Percentiles rank a stretch among this genome's conserved stretches.
Conservation (phyloP, 2,113 vertebrate species). For the Drymodes brunneopygia region DNA sequence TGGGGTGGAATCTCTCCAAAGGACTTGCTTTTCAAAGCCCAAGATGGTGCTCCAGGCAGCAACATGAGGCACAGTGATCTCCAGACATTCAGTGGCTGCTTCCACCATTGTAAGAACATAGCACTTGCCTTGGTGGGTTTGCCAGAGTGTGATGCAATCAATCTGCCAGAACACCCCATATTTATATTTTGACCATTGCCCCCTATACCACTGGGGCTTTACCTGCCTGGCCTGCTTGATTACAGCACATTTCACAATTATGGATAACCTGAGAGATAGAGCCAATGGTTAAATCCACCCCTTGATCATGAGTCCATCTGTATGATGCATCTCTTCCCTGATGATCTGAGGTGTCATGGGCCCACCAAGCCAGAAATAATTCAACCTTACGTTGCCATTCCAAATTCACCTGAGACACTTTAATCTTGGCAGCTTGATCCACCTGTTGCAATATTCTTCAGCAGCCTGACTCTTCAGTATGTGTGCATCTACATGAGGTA, state of each 20-base stretch:
- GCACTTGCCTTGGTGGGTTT: not conserved
- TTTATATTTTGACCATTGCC: not conserved
- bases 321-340: not conserved
- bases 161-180: not conserved
- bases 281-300: not conserved
- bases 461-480: not conserved
- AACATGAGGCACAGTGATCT: not conserved
- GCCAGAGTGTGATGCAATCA: not conserved
- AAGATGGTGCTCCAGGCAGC: not conserved
- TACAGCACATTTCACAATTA: not conserved
- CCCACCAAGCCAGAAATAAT: not conserved
- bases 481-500: not conserved
- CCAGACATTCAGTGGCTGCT: not conserved
- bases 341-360: not conserved
- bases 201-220: not conserved
- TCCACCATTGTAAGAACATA: not conserved
- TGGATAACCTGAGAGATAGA: not conserved
- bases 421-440: not conserved
- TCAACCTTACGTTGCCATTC: not conserved
- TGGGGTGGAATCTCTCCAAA: not conserved
- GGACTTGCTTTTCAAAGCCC: not conserved
- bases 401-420: not conserved
- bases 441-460: fast-evolving
- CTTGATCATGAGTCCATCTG: fast-evolving
- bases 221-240: not conserved